Conservation (phyloP, 2,797 vertebrate species). For the Capromys pilorides region DNA sequence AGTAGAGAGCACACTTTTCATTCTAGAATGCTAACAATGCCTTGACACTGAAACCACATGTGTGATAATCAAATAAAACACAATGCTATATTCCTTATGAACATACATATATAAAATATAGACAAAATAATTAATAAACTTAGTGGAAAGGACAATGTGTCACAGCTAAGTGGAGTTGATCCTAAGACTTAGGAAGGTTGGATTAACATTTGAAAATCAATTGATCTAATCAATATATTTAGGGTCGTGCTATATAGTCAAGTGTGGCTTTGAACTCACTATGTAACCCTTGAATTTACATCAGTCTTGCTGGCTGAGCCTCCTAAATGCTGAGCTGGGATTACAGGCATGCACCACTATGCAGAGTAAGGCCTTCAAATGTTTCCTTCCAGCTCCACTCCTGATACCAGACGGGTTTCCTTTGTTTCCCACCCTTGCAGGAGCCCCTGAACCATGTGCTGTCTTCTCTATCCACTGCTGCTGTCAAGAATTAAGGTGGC, state of each 20-base stretch:
- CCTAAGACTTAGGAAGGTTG: not conserved
- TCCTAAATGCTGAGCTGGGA: not conserved
- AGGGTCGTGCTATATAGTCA: not conserved
- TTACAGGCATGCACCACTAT: not conserved
- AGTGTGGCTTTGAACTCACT: not conserved
- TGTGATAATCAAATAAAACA: slow-evolving; percentile 31
- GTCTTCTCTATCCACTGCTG: not conserved
- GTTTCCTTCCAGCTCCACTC: not conserved
- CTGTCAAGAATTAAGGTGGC: not conserved
- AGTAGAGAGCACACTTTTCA: slow-evolving; percentile 28
- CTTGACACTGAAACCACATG: not conserved
- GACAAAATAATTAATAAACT: slow-evolving; percentile 42
- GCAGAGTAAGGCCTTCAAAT: not conserved
- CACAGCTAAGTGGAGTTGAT: not conserved
- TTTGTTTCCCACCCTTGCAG: not conserved
- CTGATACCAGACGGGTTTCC: not conserved
- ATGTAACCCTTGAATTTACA: not conserved
- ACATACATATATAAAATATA: slow-evolving; percentile 2
- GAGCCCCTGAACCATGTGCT: not conserved
- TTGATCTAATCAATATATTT: slow-evolving; percentile 14
- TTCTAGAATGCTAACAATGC: not conserved
- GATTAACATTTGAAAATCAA: slow-evolving; percentile 45
- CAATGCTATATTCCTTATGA: not conserved
- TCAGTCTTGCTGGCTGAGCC: not conserved
- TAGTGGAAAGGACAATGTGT: not conserved